Evolutionary conservation across 1,140 invertebrate genomes (phyloP), one percentile per base, ranked within the genome.

Genomic region (Orchestia grillus): DNA sequence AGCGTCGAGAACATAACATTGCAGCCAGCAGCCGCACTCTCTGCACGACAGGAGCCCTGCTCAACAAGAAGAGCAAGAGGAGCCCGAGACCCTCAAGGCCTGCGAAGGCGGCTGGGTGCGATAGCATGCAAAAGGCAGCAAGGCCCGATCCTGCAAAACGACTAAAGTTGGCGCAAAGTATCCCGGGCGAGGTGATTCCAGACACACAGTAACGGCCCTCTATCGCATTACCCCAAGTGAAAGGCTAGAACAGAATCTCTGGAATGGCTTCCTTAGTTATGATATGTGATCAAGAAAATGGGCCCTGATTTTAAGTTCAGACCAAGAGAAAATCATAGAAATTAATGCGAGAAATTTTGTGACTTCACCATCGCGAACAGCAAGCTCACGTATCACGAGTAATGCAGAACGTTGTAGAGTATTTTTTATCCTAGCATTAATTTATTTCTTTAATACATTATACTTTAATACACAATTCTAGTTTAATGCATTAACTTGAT

Each of bases 201-300:
- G 92, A 94, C 92, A 94, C 92, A 94, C 92, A 94, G 92, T 94
- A 94, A 94, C 92, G 92, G 92, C 92, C 92, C 44, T 94, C 92
- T 94, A 94, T 94, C 92, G 92, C 92, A 94, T 94, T 94, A 94
- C 44, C 92, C 92, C 92, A 47, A 94, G 92, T 94, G 92, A 94
- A 94, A 47, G 92, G 44, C 92, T 94, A 47, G 92, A 94, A 94
- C 92, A 94, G 92, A 94, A 94, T 94, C 92, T 94, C 44, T 94
- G 92, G 92, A 94, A 94, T 94, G 92, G 92, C 92, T 94, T 11
- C 92, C 92, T 94, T 94, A 94, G 92, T 94, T 94, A 94, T 94
- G 92, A 94, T 47, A 94, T 94, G 92, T 94, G 92, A 94, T 94
- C 92, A 94, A 94, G 92, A 94, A 94, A 94, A 94, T 94, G 92